These are phyloP conservation scores for Drosophila siamana DNA, from an alignment of 2,888 invertebrate species.

Conservation along the genomic window DNA sequence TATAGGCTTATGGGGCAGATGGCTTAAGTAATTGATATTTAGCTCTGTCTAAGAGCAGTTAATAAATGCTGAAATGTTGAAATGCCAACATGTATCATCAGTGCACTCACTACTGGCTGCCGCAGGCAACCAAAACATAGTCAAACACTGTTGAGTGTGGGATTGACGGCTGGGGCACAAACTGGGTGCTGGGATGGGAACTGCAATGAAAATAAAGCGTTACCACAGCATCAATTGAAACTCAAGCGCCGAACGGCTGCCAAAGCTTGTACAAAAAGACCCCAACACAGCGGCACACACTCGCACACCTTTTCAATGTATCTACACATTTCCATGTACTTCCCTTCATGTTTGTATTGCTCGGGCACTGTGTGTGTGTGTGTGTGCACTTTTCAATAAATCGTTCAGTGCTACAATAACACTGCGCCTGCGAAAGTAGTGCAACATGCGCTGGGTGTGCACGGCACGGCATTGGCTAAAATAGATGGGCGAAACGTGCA, in stretches of 20 bases:
- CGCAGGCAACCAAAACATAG: constrained; percentile 38
- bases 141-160: constrained; percentile 21
- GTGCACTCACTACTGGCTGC: constrained; percentile 25
- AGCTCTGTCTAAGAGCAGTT: constrained; percentile 50
- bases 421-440: constrained; percentile 52
- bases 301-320: constrained; percentile 72
- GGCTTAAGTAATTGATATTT: constrained; percentile 72
- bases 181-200: too few relatives aligned
- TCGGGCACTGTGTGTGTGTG: constrained; percentile 17
- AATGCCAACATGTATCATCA: constrained; percentile 23
- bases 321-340: constrained; percentile 52
- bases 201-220: constrained; percentile 77
- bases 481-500: constrained; percentile 75
- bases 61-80: constrained; percentile 59
- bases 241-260: constrained; percentile 64
- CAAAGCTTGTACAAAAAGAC: constrained; percentile 52
- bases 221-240: constrained; percentile 79
- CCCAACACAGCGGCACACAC: constrained; percentile 27
- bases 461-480: constrained; percentile 33
- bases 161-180: too few relatives aligned
- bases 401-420: constrained; percentile 76
- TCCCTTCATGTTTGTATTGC: constrained; percentile 35
- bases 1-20: background rate
- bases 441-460: constrained; percentile 42
- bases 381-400: constrained; percentile 72